Evolutionary conservation across 2,113 vertebrate genomes (phyloP).

Genomic region (Gallinago jamesoni): DNA sequence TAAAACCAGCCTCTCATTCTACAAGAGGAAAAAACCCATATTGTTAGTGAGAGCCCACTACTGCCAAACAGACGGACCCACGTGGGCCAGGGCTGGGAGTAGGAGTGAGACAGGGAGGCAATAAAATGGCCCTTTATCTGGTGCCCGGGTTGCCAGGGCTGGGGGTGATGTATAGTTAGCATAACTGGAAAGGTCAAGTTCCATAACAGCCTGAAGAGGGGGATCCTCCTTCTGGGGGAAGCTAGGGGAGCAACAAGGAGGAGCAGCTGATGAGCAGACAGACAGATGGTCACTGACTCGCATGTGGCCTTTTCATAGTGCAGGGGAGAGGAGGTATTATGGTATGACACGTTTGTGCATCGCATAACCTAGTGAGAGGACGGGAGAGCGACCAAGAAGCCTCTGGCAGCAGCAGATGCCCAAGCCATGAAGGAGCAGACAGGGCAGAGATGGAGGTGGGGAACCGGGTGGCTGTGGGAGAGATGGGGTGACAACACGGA

Average conservation of each 20-base stretch:
- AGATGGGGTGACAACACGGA: background rate
- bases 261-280: background rate
- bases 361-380: background rate
- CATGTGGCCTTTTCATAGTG: background rate
- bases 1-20: background rate
- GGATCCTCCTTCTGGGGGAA: background rate
- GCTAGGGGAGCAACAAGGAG: background rate
- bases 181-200: slow-evolving; percentile 58
- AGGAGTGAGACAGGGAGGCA: background rate
- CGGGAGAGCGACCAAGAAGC: background rate
- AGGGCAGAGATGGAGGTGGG: background rate
- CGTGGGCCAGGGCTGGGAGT: slow-evolving; percentile 7
- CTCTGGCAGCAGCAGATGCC: background rate
- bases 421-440: background rate
- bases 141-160: background rate
- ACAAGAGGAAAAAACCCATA: background rate
- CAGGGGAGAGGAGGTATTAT: background rate
- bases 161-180: slow-evolving; percentile 32
- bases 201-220: background rate
- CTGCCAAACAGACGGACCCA: background rate
- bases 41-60: background rate
- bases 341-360: background rate
- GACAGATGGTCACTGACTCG: background rate
- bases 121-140: slow-evolving; percentile 65
- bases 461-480: background rate